A percentile compares a stretch with the other conserved stretches of the same genome.
These are phyloP conservation scores for Microtus ochrogaster DNA, from an alignment of 2,113 vertebrate genomes.

Conservation along the genomic window DNA sequence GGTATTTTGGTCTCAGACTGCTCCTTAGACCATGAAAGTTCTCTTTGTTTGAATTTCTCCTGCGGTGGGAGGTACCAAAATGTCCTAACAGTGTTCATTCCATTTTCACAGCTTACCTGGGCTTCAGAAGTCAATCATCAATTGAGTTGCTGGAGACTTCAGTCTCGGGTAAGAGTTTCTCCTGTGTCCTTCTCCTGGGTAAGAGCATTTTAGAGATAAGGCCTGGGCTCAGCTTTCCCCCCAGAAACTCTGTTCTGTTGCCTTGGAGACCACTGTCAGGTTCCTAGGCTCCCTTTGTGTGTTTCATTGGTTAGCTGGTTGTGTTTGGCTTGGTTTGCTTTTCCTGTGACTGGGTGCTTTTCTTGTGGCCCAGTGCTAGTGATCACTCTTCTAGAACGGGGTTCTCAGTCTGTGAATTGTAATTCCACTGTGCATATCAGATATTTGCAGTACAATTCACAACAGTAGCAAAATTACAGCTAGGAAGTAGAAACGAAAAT, in stretches of 20 bases:
- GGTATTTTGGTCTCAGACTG: neutral
- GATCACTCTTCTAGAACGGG: neutral
- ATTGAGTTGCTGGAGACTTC: neutral
- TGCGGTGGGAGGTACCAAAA: neutral
- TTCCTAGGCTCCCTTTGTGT: neutral
- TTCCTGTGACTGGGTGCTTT: neutral
- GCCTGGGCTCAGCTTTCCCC: neutral
- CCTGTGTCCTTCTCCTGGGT: neutral
- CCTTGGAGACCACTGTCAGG: neutral
- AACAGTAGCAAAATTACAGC: neutral
- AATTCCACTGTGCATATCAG: neutral
- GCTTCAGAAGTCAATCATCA: neutral
- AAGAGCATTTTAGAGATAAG: constrained; percentile 20
- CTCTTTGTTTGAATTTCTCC: neutral
- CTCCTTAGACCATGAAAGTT: neutral
- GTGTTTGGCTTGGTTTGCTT: neutral
- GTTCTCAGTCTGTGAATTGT: too few relatives aligned
- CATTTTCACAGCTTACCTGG: neutral
- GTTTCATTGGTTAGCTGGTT: neutral
- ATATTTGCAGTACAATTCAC: neutral
- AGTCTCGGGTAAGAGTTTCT: constrained; percentile 30
- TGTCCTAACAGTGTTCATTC: neutral
- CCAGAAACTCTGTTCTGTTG: neutral
- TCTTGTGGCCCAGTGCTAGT: neutral
- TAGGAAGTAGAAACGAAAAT: neutral